Evolutionary conservation across 2,888 invertebrate genomes (phyloP).

Genomic region (Acanthosepion esculentum): DNA sequence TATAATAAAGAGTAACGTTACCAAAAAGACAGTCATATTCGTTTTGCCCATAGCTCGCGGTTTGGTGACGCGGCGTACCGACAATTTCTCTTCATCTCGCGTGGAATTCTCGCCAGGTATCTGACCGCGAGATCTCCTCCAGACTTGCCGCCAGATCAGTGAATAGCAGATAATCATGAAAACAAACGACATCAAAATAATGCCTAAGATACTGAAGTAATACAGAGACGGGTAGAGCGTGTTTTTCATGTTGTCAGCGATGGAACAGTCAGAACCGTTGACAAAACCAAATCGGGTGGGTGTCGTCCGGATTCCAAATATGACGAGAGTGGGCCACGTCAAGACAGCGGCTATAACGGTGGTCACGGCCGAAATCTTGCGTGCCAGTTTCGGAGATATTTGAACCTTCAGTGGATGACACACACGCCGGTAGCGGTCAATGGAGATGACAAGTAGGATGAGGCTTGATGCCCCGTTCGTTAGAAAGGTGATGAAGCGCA

Average conservation of each 20-base stretch:
- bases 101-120: background rate
- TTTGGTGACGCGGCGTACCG: background rate
- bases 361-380: constrained; percentile 48
- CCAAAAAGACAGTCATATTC: constrained; percentile 36
- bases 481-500: constrained; percentile 58
- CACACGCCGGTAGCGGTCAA: constrained; percentile 63
- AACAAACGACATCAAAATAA: constrained; percentile 41
- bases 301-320: constrained; percentile 41
- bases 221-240: constrained; percentile 25
- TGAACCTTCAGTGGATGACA: constrained; percentile 62
- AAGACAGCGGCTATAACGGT: constrained; percentile 42
- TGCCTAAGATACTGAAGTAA: constrained; percentile 15
- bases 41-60: constrained; percentile 34
- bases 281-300: background rate
- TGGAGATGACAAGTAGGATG: constrained; percentile 60
- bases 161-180: constrained; percentile 43
- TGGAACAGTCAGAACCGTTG: constrained; percentile 42
- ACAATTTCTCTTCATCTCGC: background rate
- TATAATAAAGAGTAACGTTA: background rate
- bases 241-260: constrained; percentile 40
- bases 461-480: constrained; percentile 57
- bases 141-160: constrained; percentile 41
- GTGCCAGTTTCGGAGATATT: constrained; percentile 57
- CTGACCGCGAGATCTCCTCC: constrained; percentile 38
- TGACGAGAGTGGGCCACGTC: constrained; percentile 44